phyloP scores from a whole-genome alignment of 2,113 vertebrate species.

The Grus americana region DNA sequence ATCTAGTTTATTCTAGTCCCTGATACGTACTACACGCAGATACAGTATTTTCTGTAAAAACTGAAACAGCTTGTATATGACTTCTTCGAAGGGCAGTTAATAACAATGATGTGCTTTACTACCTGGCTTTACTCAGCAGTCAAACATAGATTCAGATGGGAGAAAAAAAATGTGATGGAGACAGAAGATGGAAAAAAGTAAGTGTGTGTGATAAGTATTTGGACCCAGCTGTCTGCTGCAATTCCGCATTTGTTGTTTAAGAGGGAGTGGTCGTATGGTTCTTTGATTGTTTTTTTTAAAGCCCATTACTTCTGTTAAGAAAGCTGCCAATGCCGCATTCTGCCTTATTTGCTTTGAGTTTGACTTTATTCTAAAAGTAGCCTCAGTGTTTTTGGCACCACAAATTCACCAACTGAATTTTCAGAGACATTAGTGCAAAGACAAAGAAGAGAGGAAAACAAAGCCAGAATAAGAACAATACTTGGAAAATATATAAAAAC shows the following conservation, averaged over 20 bases:
- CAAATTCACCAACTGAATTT: not conserved
- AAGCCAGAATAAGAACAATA: not conserved
- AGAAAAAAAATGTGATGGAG: not conserved
- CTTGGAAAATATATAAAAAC: not conserved
- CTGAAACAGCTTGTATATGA: not conserved
- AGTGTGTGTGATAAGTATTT: not conserved
- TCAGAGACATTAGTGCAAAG: not conserved
- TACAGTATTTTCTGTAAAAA: not conserved
- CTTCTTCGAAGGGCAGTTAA: not conserved
- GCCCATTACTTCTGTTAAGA: not conserved
- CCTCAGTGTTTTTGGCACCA: not conserved
- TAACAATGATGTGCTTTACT: not conserved
- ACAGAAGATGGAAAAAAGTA: not conserved
- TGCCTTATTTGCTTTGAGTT: not conserved
- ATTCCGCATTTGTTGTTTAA: not conserved
- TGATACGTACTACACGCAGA: not conserved
- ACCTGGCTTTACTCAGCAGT: not conserved
- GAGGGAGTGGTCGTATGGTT: not conserved
- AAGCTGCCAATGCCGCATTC: not conserved
- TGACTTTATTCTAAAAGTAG: not conserved
- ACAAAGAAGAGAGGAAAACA: conserved; percentile 7
- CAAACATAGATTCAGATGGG: not conserved
- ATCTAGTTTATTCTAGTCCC: not conserved
- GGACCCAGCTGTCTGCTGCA: not conserved
- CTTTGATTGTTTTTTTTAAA: not conserved